Conservation (phyloP, 2,113 vertebrate genomes). For the Lagopus leucura region DNA sequence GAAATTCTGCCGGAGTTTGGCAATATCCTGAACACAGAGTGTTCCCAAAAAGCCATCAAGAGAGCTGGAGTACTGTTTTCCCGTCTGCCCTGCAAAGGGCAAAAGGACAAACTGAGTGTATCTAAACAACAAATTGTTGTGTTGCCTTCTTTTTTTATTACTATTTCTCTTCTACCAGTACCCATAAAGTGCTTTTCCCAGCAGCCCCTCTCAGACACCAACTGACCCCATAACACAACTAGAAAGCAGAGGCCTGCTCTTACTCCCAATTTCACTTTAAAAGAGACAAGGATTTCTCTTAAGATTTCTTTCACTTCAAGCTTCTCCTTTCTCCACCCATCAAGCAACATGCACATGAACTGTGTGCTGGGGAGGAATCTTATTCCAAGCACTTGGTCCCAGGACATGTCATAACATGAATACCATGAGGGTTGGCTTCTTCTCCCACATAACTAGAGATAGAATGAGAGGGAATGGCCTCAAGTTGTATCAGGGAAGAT, state of each 20-base stretch:
- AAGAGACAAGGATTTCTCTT: not conserved
- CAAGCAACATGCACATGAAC: not conserved
- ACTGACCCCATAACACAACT: not conserved
- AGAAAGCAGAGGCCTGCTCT: not conserved
- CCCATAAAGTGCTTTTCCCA: not conserved
- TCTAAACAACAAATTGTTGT: not conserved
- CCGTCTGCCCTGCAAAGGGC: not conserved
- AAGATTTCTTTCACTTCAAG: not conserved
- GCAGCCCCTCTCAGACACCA: not conserved
- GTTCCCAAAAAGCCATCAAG: not conserved
- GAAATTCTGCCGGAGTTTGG: not conserved
- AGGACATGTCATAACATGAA: not conserved
- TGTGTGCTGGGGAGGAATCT: not conserved
- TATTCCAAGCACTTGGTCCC: not conserved
- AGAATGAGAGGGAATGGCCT: no score
- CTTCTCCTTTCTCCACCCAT: not conserved
- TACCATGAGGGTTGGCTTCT: no score
- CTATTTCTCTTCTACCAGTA: not conserved
- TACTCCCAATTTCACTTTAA: not conserved
- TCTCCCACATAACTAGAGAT: no score
- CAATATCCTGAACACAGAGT: slow-evolving; percentile 25
- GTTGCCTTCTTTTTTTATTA: not conserved
- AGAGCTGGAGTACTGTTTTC: not conserved
- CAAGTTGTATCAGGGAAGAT: no score
- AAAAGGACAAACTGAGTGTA: not conserved